Percentiles rank a stretch among this genome's conserved stretches.
These are phyloP conservation scores for Callinectes sapidus DNA, from an alignment of 2,888 invertebrate genomes.

Conservation along the genomic window DNA sequence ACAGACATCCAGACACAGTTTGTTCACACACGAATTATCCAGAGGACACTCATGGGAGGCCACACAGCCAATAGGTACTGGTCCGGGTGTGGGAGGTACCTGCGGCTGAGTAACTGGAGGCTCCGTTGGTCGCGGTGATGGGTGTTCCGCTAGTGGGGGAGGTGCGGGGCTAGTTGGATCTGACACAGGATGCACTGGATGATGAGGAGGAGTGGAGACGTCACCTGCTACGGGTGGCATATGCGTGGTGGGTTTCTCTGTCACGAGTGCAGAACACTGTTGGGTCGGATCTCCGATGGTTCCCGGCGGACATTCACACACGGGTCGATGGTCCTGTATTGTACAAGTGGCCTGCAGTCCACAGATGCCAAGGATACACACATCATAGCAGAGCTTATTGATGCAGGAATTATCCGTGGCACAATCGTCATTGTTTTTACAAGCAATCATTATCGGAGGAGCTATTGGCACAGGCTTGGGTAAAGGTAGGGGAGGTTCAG, in stretches of 20 bases:
- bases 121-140: slow-evolving; percentile 58
- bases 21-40: slow-evolving; percentile 69
- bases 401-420: slow-evolving; percentile 89
- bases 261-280: slow-evolving; percentile 72
- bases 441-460: slow-evolving; percentile 83
- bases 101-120: slow-evolving; percentile 73
- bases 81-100: slow-evolving; percentile 72
- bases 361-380: slow-evolving; percentile 85
- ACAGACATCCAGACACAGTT: slow-evolving; percentile 69
- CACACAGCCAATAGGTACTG: slow-evolving; percentile 66
- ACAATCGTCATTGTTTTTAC: slow-evolving; percentile 86
- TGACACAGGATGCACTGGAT: slow-evolving; percentile 41
- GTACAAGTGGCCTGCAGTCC: slow-evolving; percentile 86
- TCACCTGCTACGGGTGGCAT: slow-evolving; percentile 50
- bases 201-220: neutral
- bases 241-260: slow-evolving; percentile 21
- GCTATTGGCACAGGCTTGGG: slow-evolving; percentile 53
- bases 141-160: slow-evolving; percentile 49
- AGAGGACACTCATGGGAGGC: slow-evolving; percentile 65
- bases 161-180: slow-evolving; percentile 38
- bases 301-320: slow-evolving; percentile 88
- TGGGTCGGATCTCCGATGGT: slow-evolving; percentile 79
- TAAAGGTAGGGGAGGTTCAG: slow-evolving; percentile 36
- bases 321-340: slow-evolving; percentile 87
- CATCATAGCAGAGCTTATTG: slow-evolving; percentile 89